Base-by-base conservation (phyloP, 2,888 invertebrate species). In the Poecilobothrus nobilitatus region DNA sequence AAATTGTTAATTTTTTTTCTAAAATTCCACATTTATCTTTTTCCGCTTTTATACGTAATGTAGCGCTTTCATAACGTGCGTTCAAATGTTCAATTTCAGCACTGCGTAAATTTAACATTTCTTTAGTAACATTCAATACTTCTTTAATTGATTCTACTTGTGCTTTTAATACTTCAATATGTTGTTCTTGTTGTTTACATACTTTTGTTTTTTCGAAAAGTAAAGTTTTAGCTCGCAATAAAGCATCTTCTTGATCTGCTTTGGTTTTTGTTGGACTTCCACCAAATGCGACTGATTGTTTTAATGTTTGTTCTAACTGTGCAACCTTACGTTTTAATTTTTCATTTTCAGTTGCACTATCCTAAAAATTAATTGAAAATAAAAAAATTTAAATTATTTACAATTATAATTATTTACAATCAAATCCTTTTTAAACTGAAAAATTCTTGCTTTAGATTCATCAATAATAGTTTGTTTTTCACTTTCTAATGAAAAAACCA, bases 101-200 rank as follows among this genome's bases (percentile, higher is more conserved):
- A 76, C 90, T 92, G 72, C 92, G 86, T 66, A 93, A 90, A 75
- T 90, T 89, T 27, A 93, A 79, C 76, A 93, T 82, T 74, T 92
- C 91, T 78, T 91, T 92, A 2, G 92, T 92, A 70, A 93, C 91
- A 12, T 84, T 81, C n/a, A 91, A 87, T 65, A 93, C 92, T 76
- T 93, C 92, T 78, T 91, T 92, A 44, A 92, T 82, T 1, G 92
- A 91, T 63, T 86, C 84, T 9, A 91, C 89, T 79, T 93, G 91
- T 9, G 86, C 86, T 37, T 83, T 86, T 66, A 91, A 79, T 0
- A 91, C 91, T 70, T 86, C 86, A 68, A 92, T 91, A 80, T 92
- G 91, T 73, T 90, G 83, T 77, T 92, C 92, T 76, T 92, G 90
- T 78, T 91, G 91, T 76, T 89, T 88, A 72, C 89, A 89, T 75